phyloP scores from a whole-genome alignment of 2,888 invertebrate genomes.

The Chloromyia formosa region DNA sequence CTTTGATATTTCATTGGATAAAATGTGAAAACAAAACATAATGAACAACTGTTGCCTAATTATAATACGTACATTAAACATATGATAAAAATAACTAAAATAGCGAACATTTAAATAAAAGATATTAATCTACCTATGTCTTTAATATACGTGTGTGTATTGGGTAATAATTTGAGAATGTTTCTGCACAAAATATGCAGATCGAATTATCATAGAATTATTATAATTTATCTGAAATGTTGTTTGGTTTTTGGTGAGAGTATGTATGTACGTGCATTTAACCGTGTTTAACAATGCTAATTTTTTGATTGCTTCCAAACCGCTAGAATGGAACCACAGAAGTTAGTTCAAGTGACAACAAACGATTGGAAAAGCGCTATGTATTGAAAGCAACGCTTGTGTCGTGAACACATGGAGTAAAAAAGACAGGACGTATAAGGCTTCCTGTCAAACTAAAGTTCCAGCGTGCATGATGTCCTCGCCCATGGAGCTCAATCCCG shows the following conservation, averaged over 20 bases:
- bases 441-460: slow-evolving; percentile 49
- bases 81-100: slow-evolving; percentile 33
- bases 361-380: neutral
- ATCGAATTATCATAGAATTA: no score
- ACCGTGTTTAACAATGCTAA: neutral
- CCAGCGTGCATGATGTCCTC: slow-evolving; percentile 51
- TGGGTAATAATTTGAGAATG: neutral
- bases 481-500: slow-evolving; percentile 50
- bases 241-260: slow-evolving; percentile 25
- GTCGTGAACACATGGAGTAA: neutral
- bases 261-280: neutral
- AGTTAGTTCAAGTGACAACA: neutral
- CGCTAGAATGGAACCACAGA: neutral
- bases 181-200: neutral
- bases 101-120: neutral
- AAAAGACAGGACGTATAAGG: neutral
- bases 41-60: slow-evolving; percentile 25
- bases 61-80: slow-evolving; percentile 18
- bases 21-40: slow-evolving; percentile 44
- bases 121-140: neutral
- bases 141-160: neutral
- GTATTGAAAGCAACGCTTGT: neutral
- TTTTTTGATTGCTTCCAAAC: neutral
- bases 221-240: neutral
- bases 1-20: slow-evolving; percentile 31